Percentiles rank a stretch among this genome's conserved stretches.
These are phyloP conservation scores for Gastracanthus pulcherrimus DNA, from an alignment of 2,888 invertebrate genomes.

Conservation along the genomic window DNA sequence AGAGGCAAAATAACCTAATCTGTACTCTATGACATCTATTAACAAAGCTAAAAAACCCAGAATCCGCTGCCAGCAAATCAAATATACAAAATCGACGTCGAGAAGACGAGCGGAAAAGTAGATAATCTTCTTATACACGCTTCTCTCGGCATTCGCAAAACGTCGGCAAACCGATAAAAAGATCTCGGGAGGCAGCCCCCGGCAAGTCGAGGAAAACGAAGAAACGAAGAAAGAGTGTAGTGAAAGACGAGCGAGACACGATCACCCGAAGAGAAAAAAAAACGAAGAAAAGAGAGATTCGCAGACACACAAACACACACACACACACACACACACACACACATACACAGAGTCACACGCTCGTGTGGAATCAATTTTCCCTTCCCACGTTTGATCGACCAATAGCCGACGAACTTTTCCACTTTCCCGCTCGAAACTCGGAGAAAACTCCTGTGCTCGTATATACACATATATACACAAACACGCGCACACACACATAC, in stretches of 20 bases:
- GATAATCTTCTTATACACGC: neutral
- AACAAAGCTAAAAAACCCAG: neutral
- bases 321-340: neutral
- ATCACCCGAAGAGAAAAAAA: neutral
- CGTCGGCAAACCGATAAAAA: slow-evolving; percentile 25
- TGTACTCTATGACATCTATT: too few species aligned
- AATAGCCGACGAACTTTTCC: slow-evolving; percentile 27
- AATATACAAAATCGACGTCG: neutral
- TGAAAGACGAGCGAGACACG: neutral
- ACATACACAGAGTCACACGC: too few species aligned
- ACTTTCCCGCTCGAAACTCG: slow-evolving; percentile 27
- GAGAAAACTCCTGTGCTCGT: neutral
- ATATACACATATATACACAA: too few species aligned
- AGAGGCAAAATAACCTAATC: too few species aligned
- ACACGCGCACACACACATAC: too few species aligned
- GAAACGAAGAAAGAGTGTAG: neutral
- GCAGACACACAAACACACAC: neutral
- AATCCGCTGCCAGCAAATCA: neutral
- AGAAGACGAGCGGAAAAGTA: slow-evolving; percentile 13
- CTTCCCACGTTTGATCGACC: slow-evolving; percentile 8
- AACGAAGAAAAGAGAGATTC: neutral
- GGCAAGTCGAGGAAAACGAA: neutral
- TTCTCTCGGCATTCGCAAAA: slow-evolving; percentile 11
- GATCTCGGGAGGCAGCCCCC: too few species aligned
- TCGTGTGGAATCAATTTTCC: slow-evolving; percentile 51